Conservation (phyloP, 2,113 vertebrate species). For the Hystrix cristata region DNA sequence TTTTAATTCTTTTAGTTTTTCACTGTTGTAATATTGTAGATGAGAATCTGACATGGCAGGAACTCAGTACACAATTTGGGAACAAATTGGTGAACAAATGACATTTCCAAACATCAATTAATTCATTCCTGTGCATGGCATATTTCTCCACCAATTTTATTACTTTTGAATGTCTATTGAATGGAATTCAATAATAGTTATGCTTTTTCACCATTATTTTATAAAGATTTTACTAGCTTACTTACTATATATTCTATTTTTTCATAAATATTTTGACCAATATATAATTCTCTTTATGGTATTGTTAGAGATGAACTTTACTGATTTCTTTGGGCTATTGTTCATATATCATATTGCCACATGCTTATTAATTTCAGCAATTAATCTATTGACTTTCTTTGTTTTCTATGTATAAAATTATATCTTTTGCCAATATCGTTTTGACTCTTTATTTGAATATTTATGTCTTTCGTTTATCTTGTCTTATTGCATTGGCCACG, state of each 20-base stretch:
- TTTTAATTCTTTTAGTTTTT: neutral
- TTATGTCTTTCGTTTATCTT: neutral
- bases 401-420: neutral
- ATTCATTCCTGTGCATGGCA: neutral
- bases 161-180: neutral
- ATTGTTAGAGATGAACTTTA: neutral
- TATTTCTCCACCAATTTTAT: neutral
- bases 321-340: neutral
- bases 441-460: constrained; percentile 13
- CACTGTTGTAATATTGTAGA: neutral
- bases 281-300: neutral
- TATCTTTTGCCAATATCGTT: neutral
- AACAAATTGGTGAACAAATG: neutral
- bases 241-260: neutral
- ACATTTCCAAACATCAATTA: neutral
- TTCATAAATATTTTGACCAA: neutral
- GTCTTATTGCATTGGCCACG: neutral
- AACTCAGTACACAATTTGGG: neutral
- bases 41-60: neutral
- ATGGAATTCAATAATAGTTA: neutral
- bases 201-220: neutral
- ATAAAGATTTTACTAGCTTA: neutral
- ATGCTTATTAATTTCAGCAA: neutral
- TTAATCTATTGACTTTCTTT: neutral
- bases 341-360: neutral